phyloP scores from a whole-genome alignment of 2,888 invertebrate species.

The Branchinecta sandiegonensis region DNA sequence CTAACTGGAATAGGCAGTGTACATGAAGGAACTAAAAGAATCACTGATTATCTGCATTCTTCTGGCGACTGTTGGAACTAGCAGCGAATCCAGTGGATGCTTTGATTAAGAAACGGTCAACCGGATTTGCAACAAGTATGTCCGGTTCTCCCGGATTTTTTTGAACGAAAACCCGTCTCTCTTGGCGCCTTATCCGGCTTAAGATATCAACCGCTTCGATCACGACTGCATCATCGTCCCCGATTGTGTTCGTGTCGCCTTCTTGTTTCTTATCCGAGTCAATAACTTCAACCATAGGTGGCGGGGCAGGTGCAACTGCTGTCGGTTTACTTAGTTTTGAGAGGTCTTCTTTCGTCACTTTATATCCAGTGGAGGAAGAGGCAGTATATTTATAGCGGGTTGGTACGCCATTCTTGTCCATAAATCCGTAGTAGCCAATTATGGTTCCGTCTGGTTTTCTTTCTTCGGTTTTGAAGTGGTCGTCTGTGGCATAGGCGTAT shows the following conservation, averaged over 20 bases:
- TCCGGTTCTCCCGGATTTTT: slow-evolving; percentile 7
- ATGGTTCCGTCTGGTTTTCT: background rate
- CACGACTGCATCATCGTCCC: background rate
- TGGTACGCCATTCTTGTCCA: background rate
- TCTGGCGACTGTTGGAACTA: too few species aligned
- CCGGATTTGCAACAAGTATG: background rate
- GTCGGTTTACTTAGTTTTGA: background rate
- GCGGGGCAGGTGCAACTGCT: background rate
- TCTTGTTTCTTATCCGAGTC: background rate
- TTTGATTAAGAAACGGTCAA: too few species aligned
- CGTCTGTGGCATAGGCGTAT: background rate
- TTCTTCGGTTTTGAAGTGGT: slow-evolving; percentile 11
- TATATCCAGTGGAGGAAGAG: background rate
- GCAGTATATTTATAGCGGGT: background rate
- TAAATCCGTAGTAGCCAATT: background rate
- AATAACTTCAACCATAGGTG: background rate
- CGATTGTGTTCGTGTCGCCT: background rate
- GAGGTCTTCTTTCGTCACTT: background rate
- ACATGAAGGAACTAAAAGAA: too few species aligned
- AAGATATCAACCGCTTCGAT: background rate
- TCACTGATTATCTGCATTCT: too few species aligned
- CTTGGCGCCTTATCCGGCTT: background rate
- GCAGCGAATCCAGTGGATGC: too few species aligned
- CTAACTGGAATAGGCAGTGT: too few species aligned
- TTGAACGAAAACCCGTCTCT: background rate